Evolutionary conservation across 2,113 vertebrate species (phyloP).

Genomic region (Prionailurus viverrinus): DNA sequence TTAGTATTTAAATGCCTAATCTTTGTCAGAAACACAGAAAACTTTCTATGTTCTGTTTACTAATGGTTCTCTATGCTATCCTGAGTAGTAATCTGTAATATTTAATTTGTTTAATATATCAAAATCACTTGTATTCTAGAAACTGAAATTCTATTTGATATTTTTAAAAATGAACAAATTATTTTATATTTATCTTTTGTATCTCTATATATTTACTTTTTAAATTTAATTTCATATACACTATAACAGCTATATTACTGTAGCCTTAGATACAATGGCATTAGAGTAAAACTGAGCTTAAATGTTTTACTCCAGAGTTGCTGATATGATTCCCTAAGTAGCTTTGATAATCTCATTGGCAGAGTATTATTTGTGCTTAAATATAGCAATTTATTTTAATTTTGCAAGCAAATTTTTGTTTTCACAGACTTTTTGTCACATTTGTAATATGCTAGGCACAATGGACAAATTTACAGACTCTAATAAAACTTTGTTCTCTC

Average conservation of each 20-base stretch:
- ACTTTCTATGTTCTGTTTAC: not conserved
- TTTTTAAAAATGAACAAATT: slow-evolving; percentile 7
- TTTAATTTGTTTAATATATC: slow-evolving; percentile 31
- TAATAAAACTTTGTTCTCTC: not conserved
- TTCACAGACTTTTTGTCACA: not conserved
- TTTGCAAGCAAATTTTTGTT: not conserved
- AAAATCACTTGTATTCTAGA: not conserved
- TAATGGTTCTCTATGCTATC: not conserved
- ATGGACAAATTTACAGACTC: not conserved
- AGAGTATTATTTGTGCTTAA: not conserved
- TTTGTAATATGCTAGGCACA: not conserved
- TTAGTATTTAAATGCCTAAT: not conserved
- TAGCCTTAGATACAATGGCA: not conserved
- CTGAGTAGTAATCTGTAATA: slow-evolving; percentile 22
- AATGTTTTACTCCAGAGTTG: not conserved
- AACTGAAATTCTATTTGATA: not conserved
- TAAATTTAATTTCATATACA: not conserved
- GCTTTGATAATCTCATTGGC: not conserved
- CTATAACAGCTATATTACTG: not conserved
- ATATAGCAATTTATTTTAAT: not conserved
- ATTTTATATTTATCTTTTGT: not conserved
- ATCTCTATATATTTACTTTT: not conserved
- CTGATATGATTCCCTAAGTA: not conserved
- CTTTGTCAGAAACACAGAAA: not conserved
- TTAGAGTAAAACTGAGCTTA: not conserved